phyloP scores from a whole-genome alignment of 2,113 vertebrate genomes.

The Heliornis fulica region DNA sequence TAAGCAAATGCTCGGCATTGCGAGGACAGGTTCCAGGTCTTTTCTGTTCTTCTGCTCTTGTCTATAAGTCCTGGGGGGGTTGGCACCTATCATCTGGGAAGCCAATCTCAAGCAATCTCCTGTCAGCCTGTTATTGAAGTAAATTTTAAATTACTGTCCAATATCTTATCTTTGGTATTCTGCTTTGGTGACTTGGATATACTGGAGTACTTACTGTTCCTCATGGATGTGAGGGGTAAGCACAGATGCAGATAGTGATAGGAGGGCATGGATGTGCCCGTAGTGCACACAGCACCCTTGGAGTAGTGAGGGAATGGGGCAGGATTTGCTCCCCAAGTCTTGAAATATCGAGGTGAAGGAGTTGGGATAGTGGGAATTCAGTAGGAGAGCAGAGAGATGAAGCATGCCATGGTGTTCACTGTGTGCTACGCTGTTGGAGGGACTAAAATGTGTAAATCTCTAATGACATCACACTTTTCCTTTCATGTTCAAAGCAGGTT shows the following conservation, averaged over 20 bases:
- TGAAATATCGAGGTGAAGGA: background rate
- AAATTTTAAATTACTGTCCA: background rate
- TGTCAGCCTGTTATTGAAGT: background rate
- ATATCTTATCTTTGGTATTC: background rate
- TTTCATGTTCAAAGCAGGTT: background rate
- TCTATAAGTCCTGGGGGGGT: background rate
- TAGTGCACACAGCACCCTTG: background rate
- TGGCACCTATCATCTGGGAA: background rate
- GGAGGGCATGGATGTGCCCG: background rate
- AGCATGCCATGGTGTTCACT: background rate
- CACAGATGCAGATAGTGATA: rapidly evolving
- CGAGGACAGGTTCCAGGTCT: background rate
- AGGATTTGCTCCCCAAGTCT: background rate
- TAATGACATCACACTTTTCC: background rate
- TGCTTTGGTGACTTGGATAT: background rate
- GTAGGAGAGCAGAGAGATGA: background rate
- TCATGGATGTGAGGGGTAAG: background rate
- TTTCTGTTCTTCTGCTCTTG: background rate
- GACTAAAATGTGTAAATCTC: background rate
- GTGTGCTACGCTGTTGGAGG: background rate
- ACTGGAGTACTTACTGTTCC: rapidly evolving
- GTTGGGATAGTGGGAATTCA: background rate
- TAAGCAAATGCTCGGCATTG: background rate
- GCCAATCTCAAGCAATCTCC: background rate
- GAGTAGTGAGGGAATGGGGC: background rate